Conservation (phyloP, 2,113 vertebrate species). For the Lonchura striata region DNA sequence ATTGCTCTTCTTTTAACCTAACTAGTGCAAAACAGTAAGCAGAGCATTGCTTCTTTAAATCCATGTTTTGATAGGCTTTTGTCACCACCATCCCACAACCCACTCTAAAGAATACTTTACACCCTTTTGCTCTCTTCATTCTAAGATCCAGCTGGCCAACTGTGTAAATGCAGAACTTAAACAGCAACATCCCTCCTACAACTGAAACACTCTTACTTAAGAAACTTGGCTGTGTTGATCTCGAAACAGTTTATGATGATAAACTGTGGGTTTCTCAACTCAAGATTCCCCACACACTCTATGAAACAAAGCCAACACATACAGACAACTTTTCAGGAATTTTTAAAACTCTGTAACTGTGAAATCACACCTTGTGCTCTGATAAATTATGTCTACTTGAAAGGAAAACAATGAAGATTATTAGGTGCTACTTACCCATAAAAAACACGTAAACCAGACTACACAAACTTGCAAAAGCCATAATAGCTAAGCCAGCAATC, state of each 20-base stretch:
- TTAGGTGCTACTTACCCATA: conserved; percentile 71
- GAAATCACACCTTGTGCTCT: neutral
- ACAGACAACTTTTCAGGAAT: neutral
- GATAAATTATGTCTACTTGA: neutral
- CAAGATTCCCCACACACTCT: neutral
- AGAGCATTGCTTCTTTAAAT: neutral
- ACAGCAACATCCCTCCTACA: neutral
- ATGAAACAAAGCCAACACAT: neutral
- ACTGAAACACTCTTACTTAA: neutral
- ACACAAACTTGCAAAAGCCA: conserved; percentile 70
- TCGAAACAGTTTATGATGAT: neutral
- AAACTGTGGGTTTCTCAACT: neutral
- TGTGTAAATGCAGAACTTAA: neutral
- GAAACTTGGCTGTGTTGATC: neutral
- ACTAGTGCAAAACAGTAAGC: neutral
- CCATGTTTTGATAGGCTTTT: neutral
- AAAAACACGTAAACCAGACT: conserved; percentile 74
- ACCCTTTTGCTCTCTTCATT: neutral
- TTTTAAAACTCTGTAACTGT: neutral
- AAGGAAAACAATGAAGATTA: neutral
- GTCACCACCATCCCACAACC: neutral
- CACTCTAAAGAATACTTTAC: neutral
- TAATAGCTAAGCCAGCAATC: conserved; percentile 76
- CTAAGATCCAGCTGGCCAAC: neutral
- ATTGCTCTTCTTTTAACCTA: neutral